Evolutionary conservation across 2,113 vertebrate species (phyloP), one percentile per base, ranked within the genome.

Genomic region (Tychaedon coryphoeus): DNA sequence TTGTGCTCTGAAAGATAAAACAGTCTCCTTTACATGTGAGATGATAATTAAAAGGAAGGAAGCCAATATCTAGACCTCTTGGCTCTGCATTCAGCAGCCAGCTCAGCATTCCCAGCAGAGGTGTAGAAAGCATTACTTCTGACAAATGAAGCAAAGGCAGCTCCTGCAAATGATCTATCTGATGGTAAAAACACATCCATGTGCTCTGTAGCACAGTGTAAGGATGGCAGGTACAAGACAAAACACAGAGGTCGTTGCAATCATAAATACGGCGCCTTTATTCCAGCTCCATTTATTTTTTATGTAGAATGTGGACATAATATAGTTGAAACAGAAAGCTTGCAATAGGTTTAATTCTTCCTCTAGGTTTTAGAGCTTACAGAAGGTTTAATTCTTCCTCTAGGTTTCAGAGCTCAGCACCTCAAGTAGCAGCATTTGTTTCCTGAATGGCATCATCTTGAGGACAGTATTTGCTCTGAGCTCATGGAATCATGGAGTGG

Each of bases 31-130:
- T 90, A 48, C 85, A 57, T 84, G 40, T 45, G 56, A 69, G 71
- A 90, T 26, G 75, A 75, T 96, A 97, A 96, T 95, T 96, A 95
- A 88, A 92, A 94, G 60, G 86, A 94, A 83, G 64, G 56, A 91
- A 94, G 84, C 82, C 85, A 90, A 90, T 90, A 82, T 66, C 53
- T 24, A 71, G 75, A 82, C 24, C 53, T 92, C 56, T 60, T 54
- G 72, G 64, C 48, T 96, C 78, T 81, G 51, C n/a, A 20, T 91
- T 62, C 71, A 93, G 66, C 90, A 95, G 91, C 91, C 61, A 93
- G 65, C 85, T 95, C 92, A 94, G 93, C 93, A 76, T 88, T 94
- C 91, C 92, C 84, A 86, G 73, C 51, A 92, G 88, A 95, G 61
- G 60, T 74, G 62, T 47, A 31, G 76, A 85, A 67, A 84, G 73